Base-by-base conservation (phyloP, 1,140 invertebrate species). In the Heterodera schachtii region DNA sequence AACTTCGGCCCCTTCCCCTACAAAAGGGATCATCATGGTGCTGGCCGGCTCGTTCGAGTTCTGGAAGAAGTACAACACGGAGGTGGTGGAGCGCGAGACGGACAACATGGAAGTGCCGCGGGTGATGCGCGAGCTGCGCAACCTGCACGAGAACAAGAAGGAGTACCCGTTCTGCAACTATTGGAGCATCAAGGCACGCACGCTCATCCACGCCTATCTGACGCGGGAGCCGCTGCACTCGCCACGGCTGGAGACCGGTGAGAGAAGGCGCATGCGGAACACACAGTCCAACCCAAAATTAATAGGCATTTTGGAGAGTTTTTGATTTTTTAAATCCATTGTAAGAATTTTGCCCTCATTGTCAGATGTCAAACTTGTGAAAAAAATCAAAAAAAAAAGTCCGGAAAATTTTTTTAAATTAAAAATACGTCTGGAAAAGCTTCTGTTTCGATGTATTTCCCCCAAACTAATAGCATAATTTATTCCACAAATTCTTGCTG, bases 181-280 rank as follows among this genome's bases (percentile, higher is more conserved):
- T n/a, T 99, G 99, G 91, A 97, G 95, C 88, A 94, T 99, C 75
- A 99, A 99, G 92, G 95, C 97, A 4, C 92, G 97, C 71, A 94
- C 95, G 13, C 91, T 99, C 41, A 91, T 99, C 9, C 95, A 98
- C 90, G 96, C 97, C 2, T 96, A 99, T 92, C 92, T 99, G 47
- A 93, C 93, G 5, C 92, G 97, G 70, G 93, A 98, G 87, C 91
- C 92, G 13, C 90, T 99, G 19, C 94, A 94, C 86, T 93, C 93
- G 0, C 92, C 93, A 67, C 95, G 94, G 0, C 91, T 99, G 44
- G 95, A 97, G 81, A 81, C 90, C 80, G 92, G 91, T 91, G 81
- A 31, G 19, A 47, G n/a, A n/a, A n/a, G 31, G 52, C 11, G 3
- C 11, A n/a, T 3, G 52, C n/a, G 5, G 52, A 0, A 31, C 31